phyloP scores from a whole-genome alignment of 1,140 invertebrate genomes.

The Penaeus japonicus region DNA sequence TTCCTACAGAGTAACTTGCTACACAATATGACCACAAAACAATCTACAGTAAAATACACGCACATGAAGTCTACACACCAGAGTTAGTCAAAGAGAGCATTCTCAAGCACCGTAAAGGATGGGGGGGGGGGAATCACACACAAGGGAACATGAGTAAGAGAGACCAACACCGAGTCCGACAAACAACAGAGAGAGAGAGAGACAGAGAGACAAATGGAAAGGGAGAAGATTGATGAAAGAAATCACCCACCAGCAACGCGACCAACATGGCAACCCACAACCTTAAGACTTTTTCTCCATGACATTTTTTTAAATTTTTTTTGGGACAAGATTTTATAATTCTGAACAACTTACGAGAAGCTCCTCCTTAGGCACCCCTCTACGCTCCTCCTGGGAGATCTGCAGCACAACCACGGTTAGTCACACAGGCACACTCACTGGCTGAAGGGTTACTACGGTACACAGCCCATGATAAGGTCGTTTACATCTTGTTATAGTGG shows the following conservation, averaged over 20 bases:
- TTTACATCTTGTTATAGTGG: conserved; percentile 15
- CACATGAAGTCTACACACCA: too few species aligned
- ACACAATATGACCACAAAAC: not conserved
- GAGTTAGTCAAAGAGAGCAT: not conserved
- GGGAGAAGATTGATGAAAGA: not conserved
- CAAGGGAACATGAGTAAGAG: not conserved
- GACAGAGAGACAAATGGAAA: not conserved
- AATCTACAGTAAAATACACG: too few species aligned
- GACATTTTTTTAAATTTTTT: not conserved
- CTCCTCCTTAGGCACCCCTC: conserved; percentile 59
- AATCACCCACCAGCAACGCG: not conserved
- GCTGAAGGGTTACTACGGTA: conserved; percentile 35
- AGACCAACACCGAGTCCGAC: not conserved
- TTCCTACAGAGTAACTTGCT: too few species aligned
- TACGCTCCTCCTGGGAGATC: conserved; percentile 59
- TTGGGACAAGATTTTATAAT: not conserved
- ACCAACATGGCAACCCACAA: not conserved
- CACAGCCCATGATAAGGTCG: conserved; percentile 10
- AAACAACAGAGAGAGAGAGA: conserved; percentile 15
- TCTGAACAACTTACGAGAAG: conserved; percentile 55
- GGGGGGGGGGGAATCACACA: too few species aligned
- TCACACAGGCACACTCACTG: conserved; percentile 38
- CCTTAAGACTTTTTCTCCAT: not conserved
- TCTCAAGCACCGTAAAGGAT: not conserved
- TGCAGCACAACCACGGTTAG: conserved; percentile 54